These are phyloP conservation scores for Pipistrellus pipistrellus DNA, from an alignment of 2,797 vertebrate species.

Conservation along the genomic window DNA sequence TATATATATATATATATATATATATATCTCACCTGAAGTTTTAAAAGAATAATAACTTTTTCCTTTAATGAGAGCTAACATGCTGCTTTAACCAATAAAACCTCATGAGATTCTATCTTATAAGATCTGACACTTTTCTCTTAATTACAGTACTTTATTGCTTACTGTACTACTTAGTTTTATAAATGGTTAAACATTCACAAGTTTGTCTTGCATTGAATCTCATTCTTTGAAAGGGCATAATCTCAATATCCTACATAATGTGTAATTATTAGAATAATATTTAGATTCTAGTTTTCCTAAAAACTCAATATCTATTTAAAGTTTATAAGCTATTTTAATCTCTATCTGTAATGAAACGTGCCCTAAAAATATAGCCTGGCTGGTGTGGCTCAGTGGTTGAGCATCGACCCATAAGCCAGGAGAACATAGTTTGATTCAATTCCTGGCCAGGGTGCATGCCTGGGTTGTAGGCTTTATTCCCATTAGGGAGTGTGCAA, in stretches of 20 bases:
- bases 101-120: background rate
- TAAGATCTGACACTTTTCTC: background rate
- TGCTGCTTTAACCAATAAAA: background rate
- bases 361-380: background rate
- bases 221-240: background rate
- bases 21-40: background rate
- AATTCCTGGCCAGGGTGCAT: no score
- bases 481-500: no score
- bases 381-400: no score
- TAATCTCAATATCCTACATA: background rate
- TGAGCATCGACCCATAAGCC: no score
- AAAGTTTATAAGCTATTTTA: slow-evolving; percentile 13
- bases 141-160: background rate
- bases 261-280: background rate
- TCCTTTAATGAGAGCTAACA: slow-evolving; percentile 1
- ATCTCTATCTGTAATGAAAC: background rate
- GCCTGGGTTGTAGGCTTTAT: no score
- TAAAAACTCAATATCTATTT: slow-evolving; percentile 26
- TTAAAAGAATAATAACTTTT: background rate
- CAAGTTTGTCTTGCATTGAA: background rate
- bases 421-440: no score
- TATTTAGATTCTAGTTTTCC: slow-evolving; percentile 28
- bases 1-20: no score
- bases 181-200: slow-evolving; percentile 11
- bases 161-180: background rate